Evolutionary conservation across 2,888 invertebrate species (phyloP).

Genomic region (Crocallis elinguaria): DNA sequence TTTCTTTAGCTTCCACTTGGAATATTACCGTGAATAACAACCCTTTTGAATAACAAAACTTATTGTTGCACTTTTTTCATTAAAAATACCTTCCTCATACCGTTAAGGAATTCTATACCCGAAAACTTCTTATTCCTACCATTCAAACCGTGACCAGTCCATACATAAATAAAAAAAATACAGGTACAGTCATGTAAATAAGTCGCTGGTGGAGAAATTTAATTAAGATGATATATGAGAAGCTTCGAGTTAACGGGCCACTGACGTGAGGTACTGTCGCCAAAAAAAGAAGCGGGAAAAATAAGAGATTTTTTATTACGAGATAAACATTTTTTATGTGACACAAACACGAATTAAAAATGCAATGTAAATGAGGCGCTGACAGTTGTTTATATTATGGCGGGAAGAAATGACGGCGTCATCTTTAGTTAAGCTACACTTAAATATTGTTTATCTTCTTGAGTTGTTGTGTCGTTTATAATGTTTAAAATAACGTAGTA

Average conservation of each 20-base stretch:
- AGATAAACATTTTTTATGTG: constrained; percentile 41
- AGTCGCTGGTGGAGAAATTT: constrained; percentile 78
- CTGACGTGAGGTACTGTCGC: constrained; percentile 55
- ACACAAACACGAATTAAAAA: constrained; percentile 36
- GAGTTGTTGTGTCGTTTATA: constrained; percentile 20
- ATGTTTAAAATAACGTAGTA: too few species aligned
- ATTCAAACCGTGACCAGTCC: constrained; percentile 37
- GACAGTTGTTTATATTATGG: constrained; percentile 36
- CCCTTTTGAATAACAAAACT: background rate
- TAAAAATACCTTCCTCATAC: constrained; percentile 13
- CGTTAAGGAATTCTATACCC: constrained; percentile 19
- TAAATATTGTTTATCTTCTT: constrained; percentile 23
- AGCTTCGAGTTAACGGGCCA: constrained; percentile 70
- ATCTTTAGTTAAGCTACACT: constrained; percentile 15
- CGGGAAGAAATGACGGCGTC: constrained; percentile 16
- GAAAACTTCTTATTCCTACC: constrained; percentile 29
- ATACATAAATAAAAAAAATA: constrained; percentile 35
- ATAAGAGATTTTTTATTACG: constrained; percentile 28
- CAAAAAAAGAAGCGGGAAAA: constrained; percentile 40
- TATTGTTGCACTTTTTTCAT: constrained; percentile 16
- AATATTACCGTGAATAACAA: background rate
- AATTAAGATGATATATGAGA: constrained; percentile 84
- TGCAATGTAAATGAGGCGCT: constrained; percentile 32
- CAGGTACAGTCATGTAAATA: constrained; percentile 78
- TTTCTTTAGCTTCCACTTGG: too few species aligned